These are phyloP conservation scores for Drosophila paulistorum DNA, from an alignment of 1,140 invertebrate genomes.

Conservation along the genomic window DNA sequence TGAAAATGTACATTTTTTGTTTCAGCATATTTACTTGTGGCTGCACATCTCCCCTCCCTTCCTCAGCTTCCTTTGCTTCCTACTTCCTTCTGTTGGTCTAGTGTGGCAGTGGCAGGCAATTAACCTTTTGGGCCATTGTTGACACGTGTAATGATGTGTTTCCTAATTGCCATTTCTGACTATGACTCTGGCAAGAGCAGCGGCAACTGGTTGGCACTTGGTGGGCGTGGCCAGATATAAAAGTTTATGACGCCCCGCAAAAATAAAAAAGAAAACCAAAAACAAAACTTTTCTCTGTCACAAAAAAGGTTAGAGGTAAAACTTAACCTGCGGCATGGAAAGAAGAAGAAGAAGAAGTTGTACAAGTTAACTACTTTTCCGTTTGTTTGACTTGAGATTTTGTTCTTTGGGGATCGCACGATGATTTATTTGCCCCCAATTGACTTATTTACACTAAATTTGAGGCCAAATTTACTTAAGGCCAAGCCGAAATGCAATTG, in stretches of 20 bases:
- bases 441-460: conserved; percentile 7
- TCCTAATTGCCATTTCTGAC: conserved; percentile 63
- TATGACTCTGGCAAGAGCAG: conserved; percentile 3
- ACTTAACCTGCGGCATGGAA: not conserved
- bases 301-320: conserved; percentile 63
- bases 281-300: conserved; percentile 28
- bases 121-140: conserved; percentile 70
- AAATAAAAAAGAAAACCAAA: conserved; percentile 6
- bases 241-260: conserved; percentile 27
- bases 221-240: conserved; percentile 29
- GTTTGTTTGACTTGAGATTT: conserved; percentile 5
- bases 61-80: not conserved
- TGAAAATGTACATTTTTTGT: conserved; percentile 6
- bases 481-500: not conserved
- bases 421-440: conserved; percentile 4
- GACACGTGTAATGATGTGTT: conserved; percentile 76
- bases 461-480: not conserved
- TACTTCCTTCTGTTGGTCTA: not conserved
- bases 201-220: conserved; percentile 28
- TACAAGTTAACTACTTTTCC: not conserved
- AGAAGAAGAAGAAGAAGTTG: not conserved
- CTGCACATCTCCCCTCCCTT: not conserved
- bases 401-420: not conserved
- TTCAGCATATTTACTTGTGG: conserved; percentile 9
- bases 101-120: conserved; percentile 48